Conservation (phyloP, 2,888 invertebrate genomes). For the Thereva nobilitata region DNA sequence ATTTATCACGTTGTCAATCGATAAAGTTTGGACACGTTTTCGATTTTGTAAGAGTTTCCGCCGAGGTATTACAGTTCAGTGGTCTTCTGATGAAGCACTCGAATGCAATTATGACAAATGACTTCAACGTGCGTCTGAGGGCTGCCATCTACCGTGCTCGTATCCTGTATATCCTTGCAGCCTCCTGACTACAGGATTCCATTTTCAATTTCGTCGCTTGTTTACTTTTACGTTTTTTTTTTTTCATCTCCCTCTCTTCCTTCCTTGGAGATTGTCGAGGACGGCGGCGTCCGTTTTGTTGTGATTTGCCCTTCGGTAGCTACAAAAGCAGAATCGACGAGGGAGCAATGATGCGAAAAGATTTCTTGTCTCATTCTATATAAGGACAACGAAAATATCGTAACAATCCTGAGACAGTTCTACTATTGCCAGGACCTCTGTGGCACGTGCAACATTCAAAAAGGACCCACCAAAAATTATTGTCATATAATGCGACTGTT, state of each 20-base stretch:
- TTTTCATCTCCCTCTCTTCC: neutral
- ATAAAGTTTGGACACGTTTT: conserved; percentile 38
- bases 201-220: conserved; percentile 38
- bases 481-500: conserved; percentile 37
- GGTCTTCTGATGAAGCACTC: conserved; percentile 36
- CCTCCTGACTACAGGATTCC: conserved; percentile 1
- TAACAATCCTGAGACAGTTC: conserved; percentile 18
- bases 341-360: conserved; percentile 36
- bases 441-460: conserved; percentile 28
- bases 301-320: conserved; percentile 30
- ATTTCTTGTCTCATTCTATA: conserved; percentile 25
- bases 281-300: conserved; percentile 29
- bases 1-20: conserved; percentile 37
- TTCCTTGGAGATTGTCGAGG: neutral
- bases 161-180: conserved; percentile 9
- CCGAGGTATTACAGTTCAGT: conserved; percentile 35
- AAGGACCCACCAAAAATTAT: conserved; percentile 14
- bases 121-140: conserved; percentile 39
- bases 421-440: conserved; percentile 18
- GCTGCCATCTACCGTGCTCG: conserved; percentile 32
- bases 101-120: conserved; percentile 38
- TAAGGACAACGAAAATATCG: neutral
- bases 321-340: conserved; percentile 10
- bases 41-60: conserved; percentile 38
- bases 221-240: conserved; percentile 33